These are phyloP conservation scores for Silvanus unidentatus DNA, from an alignment of 2,888 invertebrate genomes.

Conservation along the genomic window DNA sequence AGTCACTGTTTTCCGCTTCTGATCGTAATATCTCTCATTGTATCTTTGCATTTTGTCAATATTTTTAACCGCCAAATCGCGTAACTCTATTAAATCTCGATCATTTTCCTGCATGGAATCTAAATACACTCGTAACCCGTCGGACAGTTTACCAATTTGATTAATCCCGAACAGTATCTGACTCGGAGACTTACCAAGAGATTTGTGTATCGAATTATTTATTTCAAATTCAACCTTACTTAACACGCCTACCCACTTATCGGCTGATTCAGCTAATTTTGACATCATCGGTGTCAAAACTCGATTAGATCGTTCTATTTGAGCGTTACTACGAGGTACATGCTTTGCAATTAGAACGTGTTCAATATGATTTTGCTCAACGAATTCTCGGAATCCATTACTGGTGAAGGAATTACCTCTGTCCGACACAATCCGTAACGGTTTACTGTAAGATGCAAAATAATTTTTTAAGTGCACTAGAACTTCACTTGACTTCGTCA, in stretches of 20 bases:
- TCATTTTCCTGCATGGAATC: neutral
- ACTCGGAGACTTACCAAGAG: slow-evolving; percentile 11
- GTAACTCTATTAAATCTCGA: slow-evolving; percentile 4
- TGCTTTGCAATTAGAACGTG: slow-evolving; percentile 2
- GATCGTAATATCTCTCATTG: slow-evolving; percentile 14
- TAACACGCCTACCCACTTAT: slow-evolving; percentile 20
- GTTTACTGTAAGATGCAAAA: neutral
- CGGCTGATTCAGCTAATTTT: slow-evolving; percentile 16
- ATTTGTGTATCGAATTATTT: slow-evolving; percentile 9
- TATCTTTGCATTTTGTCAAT: slow-evolving; percentile 15
- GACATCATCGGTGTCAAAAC: slow-evolving; percentile 7
- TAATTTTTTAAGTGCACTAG: neutral
- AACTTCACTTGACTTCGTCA: neutral
- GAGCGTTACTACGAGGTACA: slow-evolving; percentile 5
- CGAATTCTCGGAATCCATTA: neutral
- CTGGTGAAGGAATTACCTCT: neutral
- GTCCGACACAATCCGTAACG: neutral
- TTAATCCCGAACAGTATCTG: slow-evolving; percentile 14
- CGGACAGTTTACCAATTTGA: slow-evolving; percentile 11
- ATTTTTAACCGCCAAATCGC: slow-evolving; percentile 10
- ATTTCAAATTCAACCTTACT: slow-evolving; percentile 12
- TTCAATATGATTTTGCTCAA: neutral
- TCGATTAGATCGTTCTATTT: slow-evolving; percentile 5
- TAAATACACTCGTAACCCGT: slow-evolving; percentile 8
- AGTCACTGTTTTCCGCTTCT: slow-evolving; percentile 13